Base-by-base conservation (phyloP, 2,888 invertebrate genomes). In the Conops quadrifasciatus region DNA sequence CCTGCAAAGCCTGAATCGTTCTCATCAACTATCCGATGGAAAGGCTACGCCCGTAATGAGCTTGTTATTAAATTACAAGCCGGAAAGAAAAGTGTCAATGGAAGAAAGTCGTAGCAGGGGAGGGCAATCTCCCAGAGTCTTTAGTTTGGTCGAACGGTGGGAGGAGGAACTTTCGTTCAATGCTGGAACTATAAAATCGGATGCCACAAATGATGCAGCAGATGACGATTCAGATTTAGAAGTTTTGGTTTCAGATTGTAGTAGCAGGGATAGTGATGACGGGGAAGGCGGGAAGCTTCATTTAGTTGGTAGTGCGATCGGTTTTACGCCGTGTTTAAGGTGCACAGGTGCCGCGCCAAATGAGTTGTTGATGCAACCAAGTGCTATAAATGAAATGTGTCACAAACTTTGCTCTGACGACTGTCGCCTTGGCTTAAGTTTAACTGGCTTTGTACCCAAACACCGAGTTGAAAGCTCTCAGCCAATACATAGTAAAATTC, bases 381-480 rank as follows among this genome's bases (percentile, higher is more conserved):
- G 72, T 60, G 78, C 78, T 28, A 78, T 85, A 24, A 80, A 80
- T 64, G 81, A 84, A 73, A 81, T 85, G 78, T 85, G 85, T 65
- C 75, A 77, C 2, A 80, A 80, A 30, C 72, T 84, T 66, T 85
- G 85, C 75, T 81, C 77, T 59, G 80, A 78, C 15, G 78, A 83
- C 59, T 85, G 85, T 67, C 80, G 81, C 19, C 74, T 77, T 49
- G 75, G 77, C 53, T 71, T 78, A 51, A 78, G 77, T 67, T 73
- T 78, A 62, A 75, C 75, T 1, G 79, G 77, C 16, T 73, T 78
- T 51, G 72, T 71, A 45, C 71, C 73, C 73, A 0, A 67, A 73
- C n/a, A 60, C 45, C 11, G 68, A 67, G 26, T 24, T 71, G 58
- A 64, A 72, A 24, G 72, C 75, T 19, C 45, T 5, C 45, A 13